These are phyloP conservation scores for Epirrhoe tristata DNA, from an alignment of 2,888 invertebrate species.

Conservation along the genomic window DNA sequence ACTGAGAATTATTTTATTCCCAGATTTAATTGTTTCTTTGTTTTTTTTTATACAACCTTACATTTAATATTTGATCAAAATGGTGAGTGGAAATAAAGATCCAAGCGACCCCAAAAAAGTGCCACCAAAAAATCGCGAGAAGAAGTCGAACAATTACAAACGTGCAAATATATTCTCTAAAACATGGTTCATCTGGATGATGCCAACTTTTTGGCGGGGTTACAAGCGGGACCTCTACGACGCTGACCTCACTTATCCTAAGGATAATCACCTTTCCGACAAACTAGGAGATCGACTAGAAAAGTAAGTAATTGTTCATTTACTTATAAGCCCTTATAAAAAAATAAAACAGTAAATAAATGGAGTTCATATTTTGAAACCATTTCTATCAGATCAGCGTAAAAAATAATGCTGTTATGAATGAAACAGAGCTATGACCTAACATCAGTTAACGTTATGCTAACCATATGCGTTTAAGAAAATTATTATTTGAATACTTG, in stretches of 20 bases:
- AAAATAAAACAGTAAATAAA: not conserved
- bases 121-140: conserved; percentile 77
- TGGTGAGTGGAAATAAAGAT: conserved; percentile 82
- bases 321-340: not conserved
- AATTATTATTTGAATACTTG: too few relatives aligned
- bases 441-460: too few relatives aligned
- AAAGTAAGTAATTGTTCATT: conserved; percentile 71
- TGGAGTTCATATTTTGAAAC: not conserved
- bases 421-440: not conserved
- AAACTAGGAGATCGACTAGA: conserved; percentile 87
- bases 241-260: conserved; percentile 89
- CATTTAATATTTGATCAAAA: conserved; percentile 55
- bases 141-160: conserved; percentile 77
- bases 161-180: conserved; percentile 75
- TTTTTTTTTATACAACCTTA: conserved; percentile 38
- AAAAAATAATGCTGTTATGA: not conserved
- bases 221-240: conserved; percentile 87
- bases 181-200: conserved; percentile 83
- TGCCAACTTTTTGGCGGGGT: conserved; percentile 86
- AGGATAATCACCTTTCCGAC: conserved; percentile 87
- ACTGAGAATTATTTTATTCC: conserved; percentile 28
- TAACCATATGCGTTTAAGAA: too few relatives aligned
- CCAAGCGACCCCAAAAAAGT: conserved; percentile 74
- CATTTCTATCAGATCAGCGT: not conserved
- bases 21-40: conserved; percentile 27